Conservation (phyloP, 1,140 invertebrate species). For the Lethrus apterus region DNA sequence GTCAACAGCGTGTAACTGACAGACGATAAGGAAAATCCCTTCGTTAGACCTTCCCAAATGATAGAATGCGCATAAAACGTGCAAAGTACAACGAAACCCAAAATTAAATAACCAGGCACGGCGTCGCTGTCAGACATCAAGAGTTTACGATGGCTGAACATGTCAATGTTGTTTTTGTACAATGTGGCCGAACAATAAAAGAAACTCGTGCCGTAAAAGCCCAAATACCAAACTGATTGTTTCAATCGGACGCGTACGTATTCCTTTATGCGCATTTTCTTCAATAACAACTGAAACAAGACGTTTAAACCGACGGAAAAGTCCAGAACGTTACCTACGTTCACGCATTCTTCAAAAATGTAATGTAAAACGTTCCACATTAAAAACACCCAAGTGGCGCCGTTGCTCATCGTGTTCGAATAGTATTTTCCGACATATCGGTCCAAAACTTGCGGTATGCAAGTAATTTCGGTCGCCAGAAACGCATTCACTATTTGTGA, state of each 20-base stretch:
- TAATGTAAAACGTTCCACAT: constrained; percentile 16
- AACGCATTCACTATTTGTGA: constrained; percentile 7
- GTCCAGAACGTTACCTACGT: not conserved
- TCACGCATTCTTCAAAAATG: constrained; percentile 15
- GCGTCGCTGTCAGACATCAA: constrained; percentile 6
- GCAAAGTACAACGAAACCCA: constrained; percentile 14
- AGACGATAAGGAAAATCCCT: constrained; percentile 9
- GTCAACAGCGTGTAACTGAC: constrained; percentile 13
- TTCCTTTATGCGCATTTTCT: constrained; percentile 14
- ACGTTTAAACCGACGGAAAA: no score
- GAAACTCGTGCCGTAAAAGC: constrained; percentile 14
- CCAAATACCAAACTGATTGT: constrained; percentile 16
- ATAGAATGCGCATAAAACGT: constrained; percentile 16
- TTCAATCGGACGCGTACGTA: constrained; percentile 15
- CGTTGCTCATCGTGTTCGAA: constrained; percentile 12
- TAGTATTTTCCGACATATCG: constrained; percentile 15
- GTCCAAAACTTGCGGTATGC: constrained; percentile 14
- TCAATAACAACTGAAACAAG: constrained; percentile 10
- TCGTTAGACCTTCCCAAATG: constrained; percentile 14
- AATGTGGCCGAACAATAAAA: constrained; percentile 13
- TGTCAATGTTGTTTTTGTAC: constrained; percentile 14
- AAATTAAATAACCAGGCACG: constrained; percentile 12
- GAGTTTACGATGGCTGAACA: constrained; percentile 3
- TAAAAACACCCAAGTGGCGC: constrained; percentile 12
- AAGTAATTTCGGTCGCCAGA: constrained; percentile 14